These are phyloP conservation scores for Temnothorax unifasciatus DNA, from an alignment of 2,888 invertebrate species.

Conservation along the genomic window DNA sequence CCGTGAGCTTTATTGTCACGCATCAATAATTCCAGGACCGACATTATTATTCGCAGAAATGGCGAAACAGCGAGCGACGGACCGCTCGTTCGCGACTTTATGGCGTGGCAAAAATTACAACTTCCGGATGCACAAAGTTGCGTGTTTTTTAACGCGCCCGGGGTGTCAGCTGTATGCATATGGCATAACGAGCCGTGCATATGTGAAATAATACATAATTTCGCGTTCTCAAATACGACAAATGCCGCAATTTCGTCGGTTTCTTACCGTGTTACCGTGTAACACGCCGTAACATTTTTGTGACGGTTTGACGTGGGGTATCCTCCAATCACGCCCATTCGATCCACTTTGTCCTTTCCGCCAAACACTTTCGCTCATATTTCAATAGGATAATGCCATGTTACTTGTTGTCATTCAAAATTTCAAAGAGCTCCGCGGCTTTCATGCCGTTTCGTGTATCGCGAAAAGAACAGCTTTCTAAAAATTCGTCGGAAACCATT, in stretches of 20 bases:
- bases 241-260: conserved; percentile 34
- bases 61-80: conserved; percentile 4
- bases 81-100: conserved; percentile 18
- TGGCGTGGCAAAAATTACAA: conserved; percentile 51
- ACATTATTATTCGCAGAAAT: conserved; percentile 33
- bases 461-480: not conserved
- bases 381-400: not conserved
- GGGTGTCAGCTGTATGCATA: conserved; percentile 39
- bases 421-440: conserved; percentile 7
- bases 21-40: conserved; percentile 20
- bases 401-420: conserved; percentile 1
- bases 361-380: conserved; percentile 22
- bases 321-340: conserved; percentile 47
- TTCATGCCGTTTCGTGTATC: not conserved
- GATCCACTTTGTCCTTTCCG: conserved; percentile 31
- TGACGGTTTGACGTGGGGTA: conserved; percentile 53
- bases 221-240: conserved; percentile 23
- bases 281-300: conserved; percentile 22
- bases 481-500: not conserved
- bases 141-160: conserved; percentile 45
- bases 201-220: conserved; percentile 49
- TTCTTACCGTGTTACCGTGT: not conserved
- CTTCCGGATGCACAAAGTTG: conserved; percentile 41
- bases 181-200: conserved; percentile 26
- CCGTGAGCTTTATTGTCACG: conserved; percentile 18